Conservation (phyloP, 2,113 vertebrate species). For the Riparia riparia region DNA sequence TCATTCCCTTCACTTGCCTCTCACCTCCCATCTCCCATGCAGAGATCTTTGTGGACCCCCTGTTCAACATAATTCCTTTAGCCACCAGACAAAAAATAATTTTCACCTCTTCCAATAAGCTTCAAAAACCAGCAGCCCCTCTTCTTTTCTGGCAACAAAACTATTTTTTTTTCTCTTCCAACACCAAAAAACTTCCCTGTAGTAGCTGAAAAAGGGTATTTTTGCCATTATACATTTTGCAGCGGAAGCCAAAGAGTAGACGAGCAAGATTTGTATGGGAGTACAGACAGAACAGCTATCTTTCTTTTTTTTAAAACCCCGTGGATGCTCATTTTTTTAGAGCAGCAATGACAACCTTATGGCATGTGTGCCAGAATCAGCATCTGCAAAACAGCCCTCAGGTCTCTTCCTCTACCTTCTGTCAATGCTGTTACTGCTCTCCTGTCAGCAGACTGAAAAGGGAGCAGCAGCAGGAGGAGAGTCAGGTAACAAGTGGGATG, state of each 20-base stretch:
- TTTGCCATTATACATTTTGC: background rate
- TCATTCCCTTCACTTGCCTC: background rate
- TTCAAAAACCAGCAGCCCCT: background rate
- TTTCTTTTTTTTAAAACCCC: background rate
- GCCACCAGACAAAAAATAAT: background rate
- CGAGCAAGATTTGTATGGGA: background rate
- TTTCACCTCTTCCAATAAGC: background rate
- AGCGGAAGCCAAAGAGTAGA: background rate
- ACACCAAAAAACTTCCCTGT: background rate
- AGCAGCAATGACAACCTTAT: constrained; percentile 11
- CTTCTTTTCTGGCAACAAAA: background rate
- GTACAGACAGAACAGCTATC: background rate
- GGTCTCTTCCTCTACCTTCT: constrained; percentile 19
- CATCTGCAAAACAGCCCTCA: constrained; percentile 36
- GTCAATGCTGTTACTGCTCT: background rate
- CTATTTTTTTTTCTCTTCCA: background rate
- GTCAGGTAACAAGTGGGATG: background rate
- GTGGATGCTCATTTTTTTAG: background rate
- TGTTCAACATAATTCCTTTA: background rate
- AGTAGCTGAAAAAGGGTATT: background rate
- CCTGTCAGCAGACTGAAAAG: background rate
- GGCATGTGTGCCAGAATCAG: constrained; percentile 19
- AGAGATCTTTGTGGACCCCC: background rate
- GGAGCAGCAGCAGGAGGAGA: background rate
- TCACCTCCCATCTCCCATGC: background rate